Evolutionary conservation across 2,888 invertebrate species (phyloP).

Genomic region (Synergus itoensis): DNA sequence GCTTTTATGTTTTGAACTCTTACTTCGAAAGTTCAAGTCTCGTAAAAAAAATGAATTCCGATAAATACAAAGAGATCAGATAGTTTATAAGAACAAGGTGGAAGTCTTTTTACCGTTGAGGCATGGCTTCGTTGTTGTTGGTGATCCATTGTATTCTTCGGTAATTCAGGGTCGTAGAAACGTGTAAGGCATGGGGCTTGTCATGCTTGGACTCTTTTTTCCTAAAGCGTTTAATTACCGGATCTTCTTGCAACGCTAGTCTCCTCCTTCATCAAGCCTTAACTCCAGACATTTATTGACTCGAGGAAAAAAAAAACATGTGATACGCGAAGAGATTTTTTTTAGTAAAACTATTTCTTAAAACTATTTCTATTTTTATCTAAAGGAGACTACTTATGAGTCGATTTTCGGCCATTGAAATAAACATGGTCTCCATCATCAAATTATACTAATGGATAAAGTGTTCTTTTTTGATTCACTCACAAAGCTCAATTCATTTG

Average conservation of each 20-base stretch:
- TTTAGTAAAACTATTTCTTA: neutral
- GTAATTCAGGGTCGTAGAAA: conserved; percentile 40
- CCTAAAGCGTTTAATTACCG: conserved; percentile 56
- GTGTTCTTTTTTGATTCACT: neutral
- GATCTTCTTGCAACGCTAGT: conserved; percentile 46
- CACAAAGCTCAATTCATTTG: neutral
- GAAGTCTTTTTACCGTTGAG: conserved; percentile 1
- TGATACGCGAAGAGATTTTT: neutral
- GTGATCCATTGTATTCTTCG: conserved; percentile 30
- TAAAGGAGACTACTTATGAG: neutral
- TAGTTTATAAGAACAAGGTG: neutral
- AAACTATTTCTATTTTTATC: no score
- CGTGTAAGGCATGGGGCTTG: conserved; percentile 32
- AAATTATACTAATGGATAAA: neutral
- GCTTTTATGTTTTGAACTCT: neutral
- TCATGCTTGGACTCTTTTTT: conserved; percentile 51
- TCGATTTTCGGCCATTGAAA: neutral
- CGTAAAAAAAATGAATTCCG: neutral
- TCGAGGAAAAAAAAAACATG: neutral
- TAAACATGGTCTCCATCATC: neutral
- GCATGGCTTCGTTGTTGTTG: conserved; percentile 20
- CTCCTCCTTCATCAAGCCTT: neutral
- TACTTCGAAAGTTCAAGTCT: neutral
- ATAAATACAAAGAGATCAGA: neutral
- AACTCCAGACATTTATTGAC: neutral